A percentile compares a stretch with the other conserved stretches of the same genome.
phyloP scores from a whole-genome alignment of 37 sponge, comb jelly and placozoan genomes.

The Oscarella lobularis region DNA sequence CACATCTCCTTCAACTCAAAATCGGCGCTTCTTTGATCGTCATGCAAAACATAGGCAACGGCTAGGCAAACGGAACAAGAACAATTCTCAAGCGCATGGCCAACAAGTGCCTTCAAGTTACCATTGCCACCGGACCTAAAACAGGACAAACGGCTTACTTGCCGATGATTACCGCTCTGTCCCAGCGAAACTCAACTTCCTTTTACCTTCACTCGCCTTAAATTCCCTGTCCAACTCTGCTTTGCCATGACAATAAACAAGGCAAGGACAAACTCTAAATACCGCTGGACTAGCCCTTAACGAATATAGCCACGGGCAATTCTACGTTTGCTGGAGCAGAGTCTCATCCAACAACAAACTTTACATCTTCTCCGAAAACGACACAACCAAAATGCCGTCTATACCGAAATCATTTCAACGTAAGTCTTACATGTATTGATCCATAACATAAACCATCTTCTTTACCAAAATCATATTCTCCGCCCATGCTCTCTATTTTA shows the following conservation, averaged over 20 bases:
- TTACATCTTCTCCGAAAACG: too few species aligned
- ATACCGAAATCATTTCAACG: neutral
- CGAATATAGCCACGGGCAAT: too few species aligned
- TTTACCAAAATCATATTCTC: too few species aligned
- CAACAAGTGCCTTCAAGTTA: constrained; percentile 7
- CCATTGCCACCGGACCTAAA: constrained; percentile 5
- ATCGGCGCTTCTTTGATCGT: constrained; percentile 2
- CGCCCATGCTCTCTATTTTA: too few species aligned
- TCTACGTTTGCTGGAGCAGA: too few species aligned
- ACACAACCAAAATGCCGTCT: neutral
- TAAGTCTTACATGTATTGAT: too few species aligned
- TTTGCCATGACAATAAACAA: constrained; percentile 22
- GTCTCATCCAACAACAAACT: too few species aligned
- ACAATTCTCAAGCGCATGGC: constrained; percentile 5
- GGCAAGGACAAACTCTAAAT: too few species aligned
- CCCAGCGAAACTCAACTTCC: neutral
- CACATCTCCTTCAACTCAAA: constrained; percentile 8
- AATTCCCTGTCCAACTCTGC: constrained; percentile 11
- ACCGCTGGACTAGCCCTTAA: too few species aligned
- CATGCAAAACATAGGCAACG: constrained; percentile 7
- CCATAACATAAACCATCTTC: too few species aligned
- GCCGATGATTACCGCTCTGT: constrained; percentile 16
- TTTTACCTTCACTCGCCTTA: constrained; percentile 5
- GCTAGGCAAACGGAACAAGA: constrained; percentile 17
- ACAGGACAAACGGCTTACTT: constrained; percentile 12